phyloP scores from a whole-genome alignment of 2,113 vertebrate species.

The Prochilodus magdalenae region DNA sequence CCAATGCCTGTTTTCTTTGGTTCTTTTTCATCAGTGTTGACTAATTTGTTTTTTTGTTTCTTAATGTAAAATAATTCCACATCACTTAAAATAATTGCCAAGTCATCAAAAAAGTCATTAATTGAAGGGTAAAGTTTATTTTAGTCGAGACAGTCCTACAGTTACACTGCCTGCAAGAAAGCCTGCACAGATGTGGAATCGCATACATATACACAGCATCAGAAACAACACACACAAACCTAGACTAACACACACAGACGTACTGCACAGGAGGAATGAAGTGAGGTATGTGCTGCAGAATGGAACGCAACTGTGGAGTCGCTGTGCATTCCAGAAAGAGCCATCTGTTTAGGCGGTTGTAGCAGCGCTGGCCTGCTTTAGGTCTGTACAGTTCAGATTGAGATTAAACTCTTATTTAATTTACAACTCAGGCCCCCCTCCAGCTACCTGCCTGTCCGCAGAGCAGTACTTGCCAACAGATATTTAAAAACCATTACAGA shows the following conservation, averaged over 20 bases:
- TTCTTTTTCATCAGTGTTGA: too few relatives aligned
- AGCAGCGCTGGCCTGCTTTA: constrained; percentile 60
- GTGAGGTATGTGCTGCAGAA: constrained; percentile 29
- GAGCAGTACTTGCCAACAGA: constrained; percentile 32
- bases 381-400: constrained; percentile 72
- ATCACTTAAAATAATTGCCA: too few relatives aligned
- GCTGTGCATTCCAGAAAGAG: constrained; percentile 65
- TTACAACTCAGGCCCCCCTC: constrained; percentile 24
- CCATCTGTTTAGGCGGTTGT: constrained; percentile 78
- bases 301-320: constrained; percentile 65
- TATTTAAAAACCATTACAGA: constrained; percentile 48
- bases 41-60: too few relatives aligned
- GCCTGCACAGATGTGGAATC: background rate
- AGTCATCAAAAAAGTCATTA: too few relatives aligned
- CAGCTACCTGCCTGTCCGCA: constrained; percentile 49
- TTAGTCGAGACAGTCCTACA: too few relatives aligned
- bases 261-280: constrained; percentile 57
- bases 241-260: constrained; percentile 42
- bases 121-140: too few relatives aligned
- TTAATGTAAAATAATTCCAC: too few relatives aligned
- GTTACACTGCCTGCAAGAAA: background rate
- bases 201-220: background rate
- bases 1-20: too few relatives aligned
- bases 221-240: background rate
- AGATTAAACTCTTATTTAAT: constrained; percentile 73